Percentiles rank a stretch among this genome's conserved stretches.
Conservation (phyloP, 2,797 vertebrate species). For the Lacerta agilis region DNA sequence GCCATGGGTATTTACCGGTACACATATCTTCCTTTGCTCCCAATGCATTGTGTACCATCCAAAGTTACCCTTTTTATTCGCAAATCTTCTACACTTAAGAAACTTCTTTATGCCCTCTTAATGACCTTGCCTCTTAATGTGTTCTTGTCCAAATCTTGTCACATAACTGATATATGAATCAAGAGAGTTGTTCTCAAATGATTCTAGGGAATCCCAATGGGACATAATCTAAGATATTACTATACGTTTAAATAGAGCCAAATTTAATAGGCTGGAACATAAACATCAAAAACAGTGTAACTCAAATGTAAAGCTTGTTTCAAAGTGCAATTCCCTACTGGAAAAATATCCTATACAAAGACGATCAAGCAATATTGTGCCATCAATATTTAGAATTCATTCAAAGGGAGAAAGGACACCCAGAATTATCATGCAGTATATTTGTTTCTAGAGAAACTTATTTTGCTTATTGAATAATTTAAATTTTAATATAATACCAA, state of each 20-base stretch:
- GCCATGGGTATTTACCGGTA: too few relatives aligned
- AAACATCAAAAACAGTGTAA: not conserved
- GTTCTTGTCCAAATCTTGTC: not conserved
- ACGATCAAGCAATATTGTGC: not conserved
- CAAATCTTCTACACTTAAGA: not conserved
- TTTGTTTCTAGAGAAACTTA: constrained; percentile 3
- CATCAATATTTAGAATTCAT: not conserved
- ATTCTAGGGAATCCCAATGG: not conserved
- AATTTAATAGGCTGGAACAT: not conserved
- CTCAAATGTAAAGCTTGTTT: not conserved
- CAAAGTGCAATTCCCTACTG: not conserved
- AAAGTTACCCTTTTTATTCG: not conserved
- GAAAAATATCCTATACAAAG: not conserved
- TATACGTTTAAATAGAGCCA: not conserved
- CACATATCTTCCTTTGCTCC: too few relatives aligned
- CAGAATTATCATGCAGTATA: not conserved
- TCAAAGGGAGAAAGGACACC: not conserved
- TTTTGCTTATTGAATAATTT: constrained; percentile 20
- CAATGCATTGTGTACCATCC: too few relatives aligned
- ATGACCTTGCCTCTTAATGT: not conserved
- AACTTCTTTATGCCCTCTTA: not conserved
- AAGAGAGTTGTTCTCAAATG: not conserved
- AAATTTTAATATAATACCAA: not conserved
- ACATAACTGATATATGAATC: not conserved
- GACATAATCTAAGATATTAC: not conserved